A percentile compares a stretch with the other conserved stretches of the same genome.
Conservation (phyloP, 2,888 invertebrate genomes). For the Tricholauxania praeusta region DNA sequence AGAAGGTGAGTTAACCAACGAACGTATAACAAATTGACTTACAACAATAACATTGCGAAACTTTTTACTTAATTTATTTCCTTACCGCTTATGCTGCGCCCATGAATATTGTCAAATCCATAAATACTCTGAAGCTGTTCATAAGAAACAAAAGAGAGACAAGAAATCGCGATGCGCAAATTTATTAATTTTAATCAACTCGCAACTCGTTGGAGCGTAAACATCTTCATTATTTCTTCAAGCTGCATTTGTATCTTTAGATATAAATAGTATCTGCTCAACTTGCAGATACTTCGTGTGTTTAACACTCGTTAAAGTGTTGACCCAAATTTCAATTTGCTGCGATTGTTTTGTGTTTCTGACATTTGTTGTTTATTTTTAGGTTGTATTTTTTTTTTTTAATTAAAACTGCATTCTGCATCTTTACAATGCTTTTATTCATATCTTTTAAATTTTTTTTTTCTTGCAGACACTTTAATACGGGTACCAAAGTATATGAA, state of each 20-base stretch:
- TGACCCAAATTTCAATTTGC: slow-evolving; percentile 25
- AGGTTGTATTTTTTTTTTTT: too few species aligned
- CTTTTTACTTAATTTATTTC: too few species aligned
- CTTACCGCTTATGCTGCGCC: too few species aligned
- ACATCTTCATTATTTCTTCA: slow-evolving; percentile 1
- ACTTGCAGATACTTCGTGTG: slow-evolving; percentile 3
- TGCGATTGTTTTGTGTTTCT: neutral
- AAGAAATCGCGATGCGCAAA: neutral
- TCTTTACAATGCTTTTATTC: slow-evolving; percentile 20
- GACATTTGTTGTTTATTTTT: too few species aligned
- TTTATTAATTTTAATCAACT: slow-evolving; percentile 17
- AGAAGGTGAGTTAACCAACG: too few species aligned
- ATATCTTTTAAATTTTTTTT: slow-evolving; percentile 2
- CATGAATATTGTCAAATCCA: too few species aligned
- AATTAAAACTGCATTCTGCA: neutral
- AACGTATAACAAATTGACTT: too few species aligned
- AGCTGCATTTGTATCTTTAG: neutral
- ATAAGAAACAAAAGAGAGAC: too few species aligned
- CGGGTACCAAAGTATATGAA: slow-evolving; percentile 61
- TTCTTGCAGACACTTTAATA: slow-evolving; percentile 58
- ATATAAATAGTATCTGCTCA: neutral
- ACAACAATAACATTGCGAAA: too few species aligned
- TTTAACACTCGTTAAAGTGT: neutral
- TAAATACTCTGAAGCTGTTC: too few species aligned
- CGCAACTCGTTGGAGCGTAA: neutral